Evolutionary conservation across 1,140 invertebrate species (phyloP).

Genomic region (Drosophila subobscura): DNA sequence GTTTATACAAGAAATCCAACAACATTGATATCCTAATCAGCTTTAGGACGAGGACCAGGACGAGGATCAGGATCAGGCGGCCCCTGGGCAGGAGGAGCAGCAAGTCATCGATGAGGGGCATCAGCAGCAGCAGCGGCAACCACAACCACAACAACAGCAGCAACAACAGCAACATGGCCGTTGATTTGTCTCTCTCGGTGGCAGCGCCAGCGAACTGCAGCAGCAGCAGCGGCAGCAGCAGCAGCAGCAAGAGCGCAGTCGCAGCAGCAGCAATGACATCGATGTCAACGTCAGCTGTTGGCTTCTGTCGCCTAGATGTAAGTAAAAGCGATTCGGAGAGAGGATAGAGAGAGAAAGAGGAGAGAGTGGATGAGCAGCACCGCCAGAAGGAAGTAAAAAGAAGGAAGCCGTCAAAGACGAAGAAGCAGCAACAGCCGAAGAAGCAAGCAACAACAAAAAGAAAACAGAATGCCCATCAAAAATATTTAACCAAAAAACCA

Average conservation of each 20-base stretch:
- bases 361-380: background rate
- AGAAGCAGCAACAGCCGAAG: slow-evolving; percentile 1
- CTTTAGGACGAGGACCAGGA: slow-evolving; percentile 26
- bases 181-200: slow-evolving; percentile 65
- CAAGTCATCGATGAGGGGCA: slow-evolving; percentile 74
- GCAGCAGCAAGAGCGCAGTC: slow-evolving; percentile 53
- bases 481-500: too few species aligned
- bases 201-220: slow-evolving; percentile 49
- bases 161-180: slow-evolving; percentile 66
- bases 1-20: slow-evolving; percentile 1
- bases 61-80: slow-evolving; percentile 22
- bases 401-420: background rate
- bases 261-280: slow-evolving; percentile 26
- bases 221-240: slow-evolving; percentile 22
- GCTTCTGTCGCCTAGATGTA: slow-evolving; percentile 80
- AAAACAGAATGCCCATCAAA: background rate
- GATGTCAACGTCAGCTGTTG: slow-evolving; percentile 55
- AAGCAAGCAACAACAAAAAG: background rate
- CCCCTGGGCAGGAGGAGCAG: slow-evolving; percentile 8
- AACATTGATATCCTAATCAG: slow-evolving; percentile 38
- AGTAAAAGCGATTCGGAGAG: slow-evolving; percentile 48
- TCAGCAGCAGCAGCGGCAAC: slow-evolving; percentile 40
- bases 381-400: background rate
- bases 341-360: background rate
- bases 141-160: slow-evolving; percentile 58